These are phyloP conservation scores for Liposcelis brunnea DNA, from an alignment of 2,888 invertebrate genomes.

Conservation along the genomic window DNA sequence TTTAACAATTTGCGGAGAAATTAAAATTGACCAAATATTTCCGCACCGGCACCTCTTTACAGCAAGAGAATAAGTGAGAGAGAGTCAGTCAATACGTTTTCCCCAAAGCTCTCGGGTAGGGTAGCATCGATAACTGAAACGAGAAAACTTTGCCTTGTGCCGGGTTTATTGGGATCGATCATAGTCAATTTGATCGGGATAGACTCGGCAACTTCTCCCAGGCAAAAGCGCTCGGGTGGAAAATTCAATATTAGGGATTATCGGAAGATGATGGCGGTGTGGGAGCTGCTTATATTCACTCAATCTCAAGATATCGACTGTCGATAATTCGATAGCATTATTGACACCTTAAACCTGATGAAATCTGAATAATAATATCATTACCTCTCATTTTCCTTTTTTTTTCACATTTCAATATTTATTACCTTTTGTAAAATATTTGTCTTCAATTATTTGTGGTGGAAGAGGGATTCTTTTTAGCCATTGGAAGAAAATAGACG, in stretches of 20 bases:
- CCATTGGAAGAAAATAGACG: no score
- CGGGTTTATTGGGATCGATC: no score
- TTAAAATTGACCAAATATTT: conserved; percentile 9
- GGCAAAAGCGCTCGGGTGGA: conserved; percentile 6
- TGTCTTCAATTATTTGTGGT: no score
- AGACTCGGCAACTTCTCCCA: neutral
- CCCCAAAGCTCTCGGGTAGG: no score
- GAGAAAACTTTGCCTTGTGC: neutral
- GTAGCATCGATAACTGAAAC: neutral
- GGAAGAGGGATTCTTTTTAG: no score
- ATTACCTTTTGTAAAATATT: no score
- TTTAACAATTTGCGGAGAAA: neutral
- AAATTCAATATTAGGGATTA: conserved; percentile 10
- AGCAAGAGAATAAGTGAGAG: no score
- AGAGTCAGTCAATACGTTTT: conserved; percentile 9
- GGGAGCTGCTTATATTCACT: no score
- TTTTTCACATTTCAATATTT: no score
- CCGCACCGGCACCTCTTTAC: conserved; percentile 1
- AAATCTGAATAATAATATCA: conserved; percentile 8
- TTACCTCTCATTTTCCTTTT: neutral
- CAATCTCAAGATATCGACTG: conserved; percentile 7
- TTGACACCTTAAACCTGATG: conserved; percentile 6
- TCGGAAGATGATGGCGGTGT: neutral
- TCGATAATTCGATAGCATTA: conserved; percentile 9
- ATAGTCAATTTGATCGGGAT: conserved; percentile 2